phyloP scores from a whole-genome alignment of 2,888 invertebrate genomes.

The Agrotis puta region DNA sequence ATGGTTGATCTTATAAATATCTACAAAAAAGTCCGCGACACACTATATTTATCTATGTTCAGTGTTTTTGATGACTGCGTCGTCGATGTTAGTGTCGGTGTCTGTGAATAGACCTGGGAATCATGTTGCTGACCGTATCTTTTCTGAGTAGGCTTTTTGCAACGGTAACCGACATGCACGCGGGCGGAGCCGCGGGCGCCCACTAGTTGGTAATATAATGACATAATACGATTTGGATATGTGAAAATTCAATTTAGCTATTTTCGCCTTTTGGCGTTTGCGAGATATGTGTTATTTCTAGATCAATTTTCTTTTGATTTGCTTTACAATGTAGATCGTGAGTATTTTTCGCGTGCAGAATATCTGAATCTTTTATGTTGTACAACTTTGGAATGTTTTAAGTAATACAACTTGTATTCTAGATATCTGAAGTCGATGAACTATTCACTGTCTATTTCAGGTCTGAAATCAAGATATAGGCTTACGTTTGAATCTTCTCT shows the following conservation, averaged over 20 bases:
- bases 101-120: too few relatives aligned
- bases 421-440: background rate
- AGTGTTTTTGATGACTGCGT: too few relatives aligned
- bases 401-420: background rate
- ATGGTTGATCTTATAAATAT: too few relatives aligned
- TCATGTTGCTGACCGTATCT: too few relatives aligned
- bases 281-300: conserved; percentile 36
- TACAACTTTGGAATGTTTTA: conserved; percentile 1
- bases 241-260: conserved; percentile 51
- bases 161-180: too few relatives aligned
- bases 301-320: conserved; percentile 39
- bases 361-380: conserved; percentile 15
- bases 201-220: conserved; percentile 73
- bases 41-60: too few relatives aligned
- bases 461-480: conserved; percentile 6
- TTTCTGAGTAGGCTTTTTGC: too few relatives aligned
- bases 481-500: background rate
- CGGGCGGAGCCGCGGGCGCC: too few relatives aligned
- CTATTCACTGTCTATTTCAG: background rate
- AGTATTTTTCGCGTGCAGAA: conserved; percentile 12
- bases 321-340: conserved; percentile 20
- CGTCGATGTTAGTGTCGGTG: too few relatives aligned
- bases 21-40: too few relatives aligned
- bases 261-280: conserved; percentile 52
- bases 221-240: conserved; percentile 66